Evolutionary conservation across 2,888 invertebrate species (phyloP), one percentile per base, ranked within the genome.

Genomic region (Drosophila mayaguana): DNA sequence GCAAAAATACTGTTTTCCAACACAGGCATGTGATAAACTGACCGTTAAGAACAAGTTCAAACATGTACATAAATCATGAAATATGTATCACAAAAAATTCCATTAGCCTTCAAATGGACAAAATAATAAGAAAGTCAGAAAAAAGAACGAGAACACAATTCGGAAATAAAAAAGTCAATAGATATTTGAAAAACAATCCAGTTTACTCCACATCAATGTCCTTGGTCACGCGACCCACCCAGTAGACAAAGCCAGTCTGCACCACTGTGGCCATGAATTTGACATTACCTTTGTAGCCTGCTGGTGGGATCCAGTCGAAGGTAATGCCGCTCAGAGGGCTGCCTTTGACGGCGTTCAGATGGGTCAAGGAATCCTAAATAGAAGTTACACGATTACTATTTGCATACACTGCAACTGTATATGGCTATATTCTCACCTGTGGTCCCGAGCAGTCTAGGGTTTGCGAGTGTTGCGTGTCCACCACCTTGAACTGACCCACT

Each of bases 211-310:
- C 94, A 92, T 94, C 94, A 63, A 96, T 93, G 50, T 94, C 94
- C 61, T 94, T 94, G 38, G 95, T 94, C 89, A 95, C 94, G 57
- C 95, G 94, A 51, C 94, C 94, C 5, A 95, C 95, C 96, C 96
- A 96, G 93, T 95, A 96, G 16, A 94, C 94, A 8, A 94, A 95
- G n/a, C 96, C 96, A 90, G 95, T 94, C 89, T 94, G 93, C 40
- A 95, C 96, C 63, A 96, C 94, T 42, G 96, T 96, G 18, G 94
- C 95, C 88, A 95, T 95, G 92, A 96, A 94, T 85, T 94, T 94
- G 72, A 95, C 94, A 75, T 94, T 94, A 73, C 94, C 95, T 87
- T 94, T 94, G 81, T 95, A 93, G 67, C 93, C 93, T 50, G 93
- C 93, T 42, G 96, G 96, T 12, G 96, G 94, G 63, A 94, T 94